Evolutionary conservation across 1,140 invertebrate species (phyloP).

Genomic region (Temnothorax curvispinosus): DNA sequence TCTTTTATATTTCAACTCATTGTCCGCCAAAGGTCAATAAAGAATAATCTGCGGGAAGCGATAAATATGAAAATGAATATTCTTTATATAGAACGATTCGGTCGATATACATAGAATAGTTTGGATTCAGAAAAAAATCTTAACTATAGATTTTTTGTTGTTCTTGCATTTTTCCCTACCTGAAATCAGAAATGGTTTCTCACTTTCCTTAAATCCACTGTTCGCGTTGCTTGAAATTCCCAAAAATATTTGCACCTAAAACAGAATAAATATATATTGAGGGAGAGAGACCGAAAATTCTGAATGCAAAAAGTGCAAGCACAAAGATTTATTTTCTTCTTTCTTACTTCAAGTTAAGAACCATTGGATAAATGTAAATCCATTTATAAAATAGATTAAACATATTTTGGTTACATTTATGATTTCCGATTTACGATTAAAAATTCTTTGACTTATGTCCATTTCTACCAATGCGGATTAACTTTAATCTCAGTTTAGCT

Average conservation of each 20-base stretch:
- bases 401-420: neutral
- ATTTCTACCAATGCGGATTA: too few relatives aligned
- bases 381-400: neutral
- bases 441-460: neutral
- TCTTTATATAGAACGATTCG: neutral
- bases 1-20: neutral
- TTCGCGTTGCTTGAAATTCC: neutral
- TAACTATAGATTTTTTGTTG: neutral
- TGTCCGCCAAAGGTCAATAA: neutral
- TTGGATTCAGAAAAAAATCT: neutral
- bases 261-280: neutral
- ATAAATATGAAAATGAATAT: neutral
- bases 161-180: neutral
- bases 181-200: neutral
- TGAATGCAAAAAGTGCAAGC: neutral
- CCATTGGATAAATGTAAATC: neutral
- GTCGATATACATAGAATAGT: neutral
- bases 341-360: neutral
- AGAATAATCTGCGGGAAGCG: neutral
- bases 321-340: neutral
- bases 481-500: too few relatives aligned
- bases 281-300: neutral
- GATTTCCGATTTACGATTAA: neutral
- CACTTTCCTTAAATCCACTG: neutral
- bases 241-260: neutral